Conservation (phyloP, 2,797 vertebrate species). For the Eulemur mongoz region DNA sequence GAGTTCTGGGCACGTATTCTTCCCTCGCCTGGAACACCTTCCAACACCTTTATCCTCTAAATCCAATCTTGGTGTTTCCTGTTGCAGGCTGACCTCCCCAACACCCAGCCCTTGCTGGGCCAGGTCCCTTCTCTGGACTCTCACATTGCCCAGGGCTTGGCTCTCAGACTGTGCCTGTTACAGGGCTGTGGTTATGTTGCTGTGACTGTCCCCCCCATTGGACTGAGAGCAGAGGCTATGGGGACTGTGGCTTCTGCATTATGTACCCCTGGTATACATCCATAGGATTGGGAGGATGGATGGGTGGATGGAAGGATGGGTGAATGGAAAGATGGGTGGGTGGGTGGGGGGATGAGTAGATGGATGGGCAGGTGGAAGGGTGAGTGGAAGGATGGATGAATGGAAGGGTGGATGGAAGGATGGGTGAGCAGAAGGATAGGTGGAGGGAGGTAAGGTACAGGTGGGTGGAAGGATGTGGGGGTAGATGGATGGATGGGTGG, state of each 20-base stretch:
- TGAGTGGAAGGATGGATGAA: not conserved
- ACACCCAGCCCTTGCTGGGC: not conserved
- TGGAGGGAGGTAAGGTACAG: rapidly evolving
- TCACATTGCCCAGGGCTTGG: not conserved
- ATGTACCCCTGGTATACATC: not conserved
- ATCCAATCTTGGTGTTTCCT: not conserved
- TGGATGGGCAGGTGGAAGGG: not conserved
- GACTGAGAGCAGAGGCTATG: not conserved
- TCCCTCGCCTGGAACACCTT: not conserved
- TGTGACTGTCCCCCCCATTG: not conserved
- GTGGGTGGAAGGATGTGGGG: not conserved
- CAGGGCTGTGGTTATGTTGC: not conserved
- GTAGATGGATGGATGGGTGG: not conserved
- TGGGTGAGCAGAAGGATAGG: rapidly evolving
- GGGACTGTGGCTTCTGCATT: not conserved
- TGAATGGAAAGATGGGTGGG: no score
- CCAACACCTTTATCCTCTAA: not conserved
- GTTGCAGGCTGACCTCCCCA: not conserved
- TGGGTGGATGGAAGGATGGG: not conserved
- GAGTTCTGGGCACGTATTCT: not conserved
- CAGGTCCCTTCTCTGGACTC: not conserved
- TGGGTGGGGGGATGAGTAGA: no score
- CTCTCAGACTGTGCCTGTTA: not conserved
- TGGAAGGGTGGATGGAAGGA: no score
- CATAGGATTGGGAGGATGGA: no score